A percentile compares a stretch with the other conserved stretches of the same genome.
These are phyloP conservation scores for Burhinus bistriatus DNA, from an alignment of 2,113 vertebrate species.

Conservation along the genomic window DNA sequence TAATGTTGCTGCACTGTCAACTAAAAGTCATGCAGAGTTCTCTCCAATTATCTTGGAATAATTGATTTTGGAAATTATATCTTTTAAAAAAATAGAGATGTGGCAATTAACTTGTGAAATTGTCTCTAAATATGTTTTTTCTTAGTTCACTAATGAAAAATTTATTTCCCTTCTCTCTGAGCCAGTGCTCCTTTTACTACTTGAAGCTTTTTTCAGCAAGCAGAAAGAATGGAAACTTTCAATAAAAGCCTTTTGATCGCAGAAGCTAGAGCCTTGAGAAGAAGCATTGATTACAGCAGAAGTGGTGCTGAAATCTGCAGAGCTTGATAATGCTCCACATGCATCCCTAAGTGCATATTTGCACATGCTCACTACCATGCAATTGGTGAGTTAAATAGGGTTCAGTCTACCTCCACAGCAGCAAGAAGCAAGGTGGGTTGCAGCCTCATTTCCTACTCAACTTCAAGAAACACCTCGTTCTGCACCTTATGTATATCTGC, in stretches of 20 bases:
- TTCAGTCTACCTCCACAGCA: not conserved
- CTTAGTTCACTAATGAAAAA: not conserved
- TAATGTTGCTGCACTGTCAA: not conserved
- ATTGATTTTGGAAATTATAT: not conserved
- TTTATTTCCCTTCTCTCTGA: constrained; percentile 29
- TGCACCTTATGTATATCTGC: not conserved
- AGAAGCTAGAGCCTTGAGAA: constrained; percentile 3
- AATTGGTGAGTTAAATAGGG: not conserved
- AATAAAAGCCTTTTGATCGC: not conserved
- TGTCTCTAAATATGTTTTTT: not conserved
- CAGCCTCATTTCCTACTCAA: not conserved
- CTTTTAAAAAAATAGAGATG: not conserved
- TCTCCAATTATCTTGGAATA: not conserved
- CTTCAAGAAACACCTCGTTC: not conserved
- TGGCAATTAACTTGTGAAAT: not conserved
- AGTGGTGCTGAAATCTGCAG: not conserved
- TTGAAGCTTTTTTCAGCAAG: not conserved
- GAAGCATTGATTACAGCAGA: not conserved
- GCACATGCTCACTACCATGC: not conserved
- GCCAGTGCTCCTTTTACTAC: not conserved
- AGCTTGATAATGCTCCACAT: not conserved
- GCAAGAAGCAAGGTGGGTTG: not conserved
- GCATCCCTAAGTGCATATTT: not conserved
- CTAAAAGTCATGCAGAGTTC: not conserved
- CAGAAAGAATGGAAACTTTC: constrained; percentile 6